phyloP scores from a whole-genome alignment of 2,113 vertebrate genomes.

The Callorhinus ursinus region DNA sequence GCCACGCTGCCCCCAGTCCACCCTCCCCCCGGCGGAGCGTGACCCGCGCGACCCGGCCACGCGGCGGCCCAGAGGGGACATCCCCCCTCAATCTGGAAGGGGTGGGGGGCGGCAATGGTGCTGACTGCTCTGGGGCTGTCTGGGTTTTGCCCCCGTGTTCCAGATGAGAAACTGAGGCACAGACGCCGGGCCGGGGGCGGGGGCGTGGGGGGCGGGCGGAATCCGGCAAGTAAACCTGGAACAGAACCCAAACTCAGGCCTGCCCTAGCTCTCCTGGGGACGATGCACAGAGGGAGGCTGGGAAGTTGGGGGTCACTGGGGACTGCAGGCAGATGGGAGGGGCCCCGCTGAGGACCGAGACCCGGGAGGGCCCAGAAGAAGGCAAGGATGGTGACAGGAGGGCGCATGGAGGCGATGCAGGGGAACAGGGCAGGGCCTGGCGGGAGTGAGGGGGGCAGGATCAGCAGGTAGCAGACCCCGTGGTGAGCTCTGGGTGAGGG shows the following conservation, averaged over 20 bases:
- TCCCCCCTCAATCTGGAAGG: background rate
- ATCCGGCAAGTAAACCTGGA: background rate
- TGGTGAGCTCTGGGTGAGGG: background rate
- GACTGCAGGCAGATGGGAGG: background rate
- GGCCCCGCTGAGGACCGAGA: background rate
- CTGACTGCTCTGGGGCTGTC: background rate
- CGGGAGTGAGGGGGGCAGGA: accelerated
- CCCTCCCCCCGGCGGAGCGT: background rate
- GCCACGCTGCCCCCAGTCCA: background rate
- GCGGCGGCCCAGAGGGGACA: background rate
- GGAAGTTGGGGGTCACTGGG: background rate
- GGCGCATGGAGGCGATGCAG: background rate
- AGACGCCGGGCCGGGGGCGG: too few relatives aligned
- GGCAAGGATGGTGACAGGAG: background rate
- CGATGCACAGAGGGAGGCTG: background rate
- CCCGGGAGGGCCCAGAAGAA: background rate
- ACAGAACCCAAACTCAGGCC: background rate
- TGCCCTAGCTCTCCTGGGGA: background rate
- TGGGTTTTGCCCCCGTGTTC: background rate
- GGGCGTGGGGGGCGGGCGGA: background rate
- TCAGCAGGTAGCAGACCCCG: background rate
- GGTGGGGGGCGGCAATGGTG: accelerated
- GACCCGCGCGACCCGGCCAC: accelerated
- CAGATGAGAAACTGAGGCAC: slow-evolving; percentile 41
- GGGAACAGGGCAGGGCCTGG: background rate